A percentile compares a stretch with the other conserved stretches of the same genome.
Conservation (phyloP, 2,113 vertebrate species). For the Amblyopsis rosae region DNA sequence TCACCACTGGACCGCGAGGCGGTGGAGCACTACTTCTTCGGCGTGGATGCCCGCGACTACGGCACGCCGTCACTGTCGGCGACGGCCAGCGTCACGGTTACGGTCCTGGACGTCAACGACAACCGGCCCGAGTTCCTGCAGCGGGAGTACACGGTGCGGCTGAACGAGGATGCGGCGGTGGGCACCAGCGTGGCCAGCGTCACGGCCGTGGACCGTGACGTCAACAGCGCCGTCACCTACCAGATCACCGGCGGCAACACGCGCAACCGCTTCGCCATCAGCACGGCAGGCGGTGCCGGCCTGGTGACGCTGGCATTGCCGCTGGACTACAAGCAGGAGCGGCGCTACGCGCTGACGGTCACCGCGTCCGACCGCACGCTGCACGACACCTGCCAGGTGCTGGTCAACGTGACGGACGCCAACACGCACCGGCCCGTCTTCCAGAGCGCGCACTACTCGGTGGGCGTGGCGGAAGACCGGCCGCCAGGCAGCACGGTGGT, state of each 20-base stretch:
- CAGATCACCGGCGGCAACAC: slow-evolving; percentile 98
- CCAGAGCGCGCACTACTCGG: slow-evolving; percentile 95
- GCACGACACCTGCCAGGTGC: slow-evolving; percentile 93
- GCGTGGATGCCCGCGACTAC: slow-evolving; percentile 93
- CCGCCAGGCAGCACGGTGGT: slow-evolving; percentile 93
- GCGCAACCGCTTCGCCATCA: slow-evolving; percentile 95
- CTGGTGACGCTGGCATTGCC: slow-evolving; percentile 92
- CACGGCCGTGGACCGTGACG: slow-evolving; percentile 91
- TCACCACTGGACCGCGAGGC: slow-evolving; percentile 93
- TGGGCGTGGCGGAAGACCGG: slow-evolving; percentile 91
- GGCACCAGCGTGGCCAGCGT: slow-evolving; percentile 93
- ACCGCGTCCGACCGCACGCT: slow-evolving; percentile 95
- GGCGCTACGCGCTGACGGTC: slow-evolving; percentile 90
- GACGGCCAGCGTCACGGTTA: slow-evolving; percentile 94
- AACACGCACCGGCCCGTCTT: slow-evolving; percentile 97
- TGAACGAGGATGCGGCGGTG: slow-evolving; percentile 92
- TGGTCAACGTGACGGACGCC: slow-evolving; percentile 96
- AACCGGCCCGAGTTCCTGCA: slow-evolving; percentile 94
- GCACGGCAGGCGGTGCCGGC: slow-evolving; percentile 88
- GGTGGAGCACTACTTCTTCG: slow-evolving; percentile 94
- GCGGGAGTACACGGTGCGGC: slow-evolving; percentile 90
- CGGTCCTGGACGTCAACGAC: slow-evolving; percentile 96
- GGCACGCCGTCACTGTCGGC: slow-evolving; percentile 89
- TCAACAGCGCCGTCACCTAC: slow-evolving; percentile 96
- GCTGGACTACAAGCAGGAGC: slow-evolving; percentile 97